Evolutionary conservation across 2,797 vertebrate species (phyloP).

Genomic region (Lagorchestes hirsutus): DNA sequence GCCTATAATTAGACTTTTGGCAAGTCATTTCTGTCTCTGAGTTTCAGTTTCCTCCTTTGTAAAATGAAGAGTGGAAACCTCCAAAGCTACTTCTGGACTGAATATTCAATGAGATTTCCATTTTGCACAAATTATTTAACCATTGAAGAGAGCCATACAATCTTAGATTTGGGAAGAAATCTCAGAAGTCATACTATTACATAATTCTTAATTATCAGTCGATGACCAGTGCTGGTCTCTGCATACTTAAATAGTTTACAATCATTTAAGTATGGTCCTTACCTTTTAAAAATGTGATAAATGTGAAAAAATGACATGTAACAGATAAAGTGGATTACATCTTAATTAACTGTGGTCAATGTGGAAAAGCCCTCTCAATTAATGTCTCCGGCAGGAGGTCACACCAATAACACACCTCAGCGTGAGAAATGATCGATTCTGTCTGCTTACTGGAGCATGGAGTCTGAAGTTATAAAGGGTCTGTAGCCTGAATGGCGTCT

Average conservation of each 20-base stretch:
- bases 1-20: too few species aligned
- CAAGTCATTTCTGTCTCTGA: background rate
- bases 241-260: background rate
- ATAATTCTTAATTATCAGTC: background rate
- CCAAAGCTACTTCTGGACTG: background rate
- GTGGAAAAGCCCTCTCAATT: background rate
- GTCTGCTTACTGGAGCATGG: background rate
- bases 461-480: background rate
- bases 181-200: background rate
- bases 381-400: background rate
- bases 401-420: background rate
- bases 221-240: background rate
- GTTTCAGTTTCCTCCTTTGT: constrained; percentile 47
- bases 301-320: background rate
- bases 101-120: constrained; percentile 25
- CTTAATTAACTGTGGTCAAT: background rate
- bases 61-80: constrained; percentile 22
- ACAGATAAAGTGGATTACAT: background rate
- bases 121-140: background rate
- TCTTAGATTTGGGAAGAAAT: background rate
- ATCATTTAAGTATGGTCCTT: background rate
- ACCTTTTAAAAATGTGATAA: background rate
- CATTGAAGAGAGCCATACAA: background rate
- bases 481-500: too few species aligned
- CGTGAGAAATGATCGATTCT: background rate